Percentiles rank a stretch among this genome's conserved stretches.
phyloP scores from a whole-genome alignment of 2,113 vertebrate genomes.

The Phyllopteryx taeniolatus region DNA sequence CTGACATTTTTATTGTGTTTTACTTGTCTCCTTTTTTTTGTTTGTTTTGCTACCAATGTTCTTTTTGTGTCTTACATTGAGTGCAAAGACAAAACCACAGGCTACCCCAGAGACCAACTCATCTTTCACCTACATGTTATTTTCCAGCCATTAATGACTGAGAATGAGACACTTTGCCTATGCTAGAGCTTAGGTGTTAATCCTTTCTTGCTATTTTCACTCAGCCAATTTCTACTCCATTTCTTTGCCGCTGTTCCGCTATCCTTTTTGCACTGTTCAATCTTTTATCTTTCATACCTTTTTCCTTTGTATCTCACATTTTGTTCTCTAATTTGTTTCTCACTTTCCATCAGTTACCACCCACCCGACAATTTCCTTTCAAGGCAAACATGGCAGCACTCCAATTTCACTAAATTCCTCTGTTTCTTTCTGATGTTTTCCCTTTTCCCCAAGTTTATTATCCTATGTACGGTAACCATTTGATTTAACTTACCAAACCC shows the following conservation, averaged over 20 bases:
- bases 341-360: slow-evolving; percentile 53
- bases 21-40: slow-evolving; percentile 25
- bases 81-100: slow-evolving; percentile 45
- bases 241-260: slow-evolving; percentile 36
- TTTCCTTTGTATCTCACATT: slow-evolving; percentile 44
- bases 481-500: slow-evolving; percentile 61
- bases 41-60: slow-evolving; percentile 52
- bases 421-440: slow-evolving; percentile 43
- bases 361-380: slow-evolving; percentile 38
- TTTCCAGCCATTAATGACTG: slow-evolving; percentile 18
- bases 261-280: slow-evolving; percentile 20
- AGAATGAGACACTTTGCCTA: slow-evolving; percentile 35
- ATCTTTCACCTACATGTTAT: slow-evolving; percentile 25
- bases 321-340: slow-evolving; percentile 59
- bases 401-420: slow-evolving; percentile 35
- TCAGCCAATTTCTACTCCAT: slow-evolving; percentile 32
- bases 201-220: slow-evolving; percentile 27
- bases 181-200: slow-evolving; percentile 19
- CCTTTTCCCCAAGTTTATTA: slow-evolving; percentile 44
- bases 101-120: slow-evolving; percentile 45
- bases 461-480: slow-evolving; percentile 43
- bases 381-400: slow-evolving; percentile 23
- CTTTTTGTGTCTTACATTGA: slow-evolving; percentile 60
- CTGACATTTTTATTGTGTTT: slow-evolving; percentile 45
- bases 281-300: slow-evolving; percentile 37